phyloP scores from a whole-genome alignment of 2,797 vertebrate species.

The Danio albolineatus region DNA sequence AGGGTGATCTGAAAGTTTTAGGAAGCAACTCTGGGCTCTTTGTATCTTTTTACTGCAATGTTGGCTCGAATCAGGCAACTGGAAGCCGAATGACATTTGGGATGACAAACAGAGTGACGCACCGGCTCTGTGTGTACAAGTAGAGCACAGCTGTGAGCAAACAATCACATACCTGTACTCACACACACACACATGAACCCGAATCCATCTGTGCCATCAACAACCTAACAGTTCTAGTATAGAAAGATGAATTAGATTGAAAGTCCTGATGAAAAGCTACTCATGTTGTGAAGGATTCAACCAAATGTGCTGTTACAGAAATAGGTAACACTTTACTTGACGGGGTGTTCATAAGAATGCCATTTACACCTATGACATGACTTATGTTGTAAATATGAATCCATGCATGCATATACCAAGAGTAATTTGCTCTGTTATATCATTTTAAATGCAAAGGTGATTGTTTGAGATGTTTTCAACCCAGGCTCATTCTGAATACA shows the following conservation, averaged over 20 bases:
- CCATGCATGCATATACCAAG: too few species aligned
- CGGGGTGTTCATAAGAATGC: too few species aligned
- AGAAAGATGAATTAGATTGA: not conserved
- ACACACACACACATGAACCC: slow-evolving; percentile 2
- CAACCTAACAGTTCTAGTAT: not conserved
- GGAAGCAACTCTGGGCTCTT: slow-evolving; percentile 68
- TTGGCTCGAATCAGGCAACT: slow-evolving; percentile 62
- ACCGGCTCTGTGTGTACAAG: slow-evolving; percentile 13
- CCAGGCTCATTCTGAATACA: too few species aligned
- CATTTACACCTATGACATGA: too few species aligned
- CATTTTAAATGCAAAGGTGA: too few species aligned
- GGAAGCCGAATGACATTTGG: slow-evolving; percentile 69
- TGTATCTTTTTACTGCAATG: slow-evolving; percentile 69
- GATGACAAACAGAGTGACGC: slow-evolving; percentile 71
- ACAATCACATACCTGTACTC: not conserved
- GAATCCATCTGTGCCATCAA: slow-evolving; percentile 15
- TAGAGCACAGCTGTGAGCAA: slow-evolving; percentile 48
- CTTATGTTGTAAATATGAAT: too few species aligned
- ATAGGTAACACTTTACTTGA: too few species aligned
- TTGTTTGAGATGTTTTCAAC: too few species aligned
- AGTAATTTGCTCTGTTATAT: too few species aligned
- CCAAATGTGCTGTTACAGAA: not conserved
- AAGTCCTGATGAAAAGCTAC: slow-evolving; percentile 5
- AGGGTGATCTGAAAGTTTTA: slow-evolving; percentile 22
- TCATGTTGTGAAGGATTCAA: not conserved